Evolutionary conservation across 1,140 invertebrate genomes (phyloP).

Genomic region (Pseudomyrmex concolor): DNA sequence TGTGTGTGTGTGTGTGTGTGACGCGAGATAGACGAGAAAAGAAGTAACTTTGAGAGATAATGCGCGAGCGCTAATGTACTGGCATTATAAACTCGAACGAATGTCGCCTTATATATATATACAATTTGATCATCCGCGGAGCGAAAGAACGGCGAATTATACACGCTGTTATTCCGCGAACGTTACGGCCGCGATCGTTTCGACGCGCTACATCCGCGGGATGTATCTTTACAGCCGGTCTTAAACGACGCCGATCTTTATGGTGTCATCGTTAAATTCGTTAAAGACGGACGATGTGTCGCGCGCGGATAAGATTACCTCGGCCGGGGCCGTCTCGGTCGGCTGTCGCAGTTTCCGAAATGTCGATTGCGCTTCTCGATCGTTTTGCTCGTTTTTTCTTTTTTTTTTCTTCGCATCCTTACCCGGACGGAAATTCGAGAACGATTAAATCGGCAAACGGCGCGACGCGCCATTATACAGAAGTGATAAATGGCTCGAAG

Average conservation of each 20-base stretch:
- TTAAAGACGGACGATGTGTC: slow-evolving; percentile 69
- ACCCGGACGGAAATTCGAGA: slow-evolving; percentile 5
- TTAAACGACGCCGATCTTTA: slow-evolving; percentile 67
- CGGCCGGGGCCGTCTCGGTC: too few species aligned
- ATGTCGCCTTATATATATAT: not conserved
- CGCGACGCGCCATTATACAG: not conserved
- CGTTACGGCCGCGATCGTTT: slow-evolving; percentile 50
- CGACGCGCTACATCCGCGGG: slow-evolving; percentile 60
- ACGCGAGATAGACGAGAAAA: not conserved
- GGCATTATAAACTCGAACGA: slow-evolving; percentile 25
- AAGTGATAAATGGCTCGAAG: slow-evolving; percentile 34
- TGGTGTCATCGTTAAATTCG: slow-evolving; percentile 66
- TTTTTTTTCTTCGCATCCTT: not conserved
- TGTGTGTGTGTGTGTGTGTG: not conserved
- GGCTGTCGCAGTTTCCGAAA: slow-evolving; percentile 27
- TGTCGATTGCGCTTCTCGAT: slow-evolving; percentile 10
- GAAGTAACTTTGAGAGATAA: not conserved
- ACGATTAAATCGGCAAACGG: slow-evolving; percentile 2
- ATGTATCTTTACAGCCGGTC: slow-evolving; percentile 67
- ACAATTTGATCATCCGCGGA: slow-evolving; percentile 44
- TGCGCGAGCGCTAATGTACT: not conserved
- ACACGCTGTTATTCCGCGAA: slow-evolving; percentile 32
- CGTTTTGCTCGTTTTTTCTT: too few species aligned
- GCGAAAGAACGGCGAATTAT: slow-evolving; percentile 43
- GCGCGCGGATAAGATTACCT: slow-evolving; percentile 65